A percentile compares a stretch with the other conserved stretches of the same genome.
Evolutionary conservation across 2,888 invertebrate genomes (phyloP).

Genomic region (Odontomyia ornata): DNA sequence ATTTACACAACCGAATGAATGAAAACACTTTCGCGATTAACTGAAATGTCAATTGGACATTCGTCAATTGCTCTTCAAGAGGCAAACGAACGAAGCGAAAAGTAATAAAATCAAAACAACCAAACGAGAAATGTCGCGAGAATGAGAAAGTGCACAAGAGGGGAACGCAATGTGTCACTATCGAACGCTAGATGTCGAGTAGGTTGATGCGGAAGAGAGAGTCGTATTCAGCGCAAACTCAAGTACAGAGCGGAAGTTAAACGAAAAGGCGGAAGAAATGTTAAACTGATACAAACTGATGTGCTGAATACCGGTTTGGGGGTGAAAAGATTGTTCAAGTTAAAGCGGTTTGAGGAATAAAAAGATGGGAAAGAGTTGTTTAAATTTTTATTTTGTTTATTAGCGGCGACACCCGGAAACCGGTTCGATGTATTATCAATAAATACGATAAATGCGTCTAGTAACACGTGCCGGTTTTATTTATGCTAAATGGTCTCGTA

Average conservation of each 20-base stretch:
- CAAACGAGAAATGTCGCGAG: conserved; percentile 2
- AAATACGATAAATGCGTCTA: no score
- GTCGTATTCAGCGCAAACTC: conserved; percentile 6
- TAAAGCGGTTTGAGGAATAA: no score
- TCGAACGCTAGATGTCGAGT: not conserved
- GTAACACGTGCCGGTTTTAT: no score
- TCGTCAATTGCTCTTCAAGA: not conserved
- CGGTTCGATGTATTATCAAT: no score
- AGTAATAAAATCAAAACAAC: conserved; percentile 29
- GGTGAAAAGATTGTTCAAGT: no score
- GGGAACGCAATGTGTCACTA: not conserved
- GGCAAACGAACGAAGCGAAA: conserved; percentile 5
- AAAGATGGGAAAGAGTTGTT: no score
- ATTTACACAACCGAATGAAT: conserved; percentile 15
- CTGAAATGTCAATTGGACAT: conserved; percentile 10
- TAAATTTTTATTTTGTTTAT: no score
- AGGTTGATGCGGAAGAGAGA: not conserved
- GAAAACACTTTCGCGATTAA: conserved; percentile 39
- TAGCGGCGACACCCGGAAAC: no score
- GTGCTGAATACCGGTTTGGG: not conserved
- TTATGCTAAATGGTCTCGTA: no score
- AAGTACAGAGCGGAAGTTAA: not conserved
- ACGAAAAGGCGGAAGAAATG: not conserved
- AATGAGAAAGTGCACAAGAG: not conserved
- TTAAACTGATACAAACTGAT: not conserved